Percentiles rank a stretch among this genome's conserved stretches.
These are phyloP conservation scores for Tachystola acroxantha DNA, from an alignment of 2,888 invertebrate species.

Conservation along the genomic window DNA sequence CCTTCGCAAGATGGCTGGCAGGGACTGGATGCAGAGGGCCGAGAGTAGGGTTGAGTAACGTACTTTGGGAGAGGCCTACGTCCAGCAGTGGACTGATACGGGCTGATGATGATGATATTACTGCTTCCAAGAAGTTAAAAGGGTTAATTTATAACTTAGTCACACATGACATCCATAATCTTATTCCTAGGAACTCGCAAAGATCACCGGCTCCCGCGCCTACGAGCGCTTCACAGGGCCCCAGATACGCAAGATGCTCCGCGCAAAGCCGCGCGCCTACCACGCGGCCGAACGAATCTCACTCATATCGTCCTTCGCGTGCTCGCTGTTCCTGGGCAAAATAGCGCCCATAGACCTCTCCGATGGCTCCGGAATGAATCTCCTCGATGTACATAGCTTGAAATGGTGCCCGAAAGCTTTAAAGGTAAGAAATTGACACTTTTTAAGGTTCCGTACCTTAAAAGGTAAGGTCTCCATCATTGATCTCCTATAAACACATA, in stretches of 20 bases:
- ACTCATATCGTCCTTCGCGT: constrained; percentile 94
- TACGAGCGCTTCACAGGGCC: constrained; percentile 95
- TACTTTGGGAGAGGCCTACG: too few relatives aligned
- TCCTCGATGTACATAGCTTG: constrained; percentile 88
- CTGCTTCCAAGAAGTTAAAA: too few relatives aligned
- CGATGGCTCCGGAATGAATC: constrained; percentile 98
- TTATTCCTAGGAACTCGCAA: constrained; percentile 84
- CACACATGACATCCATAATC: too few relatives aligned
- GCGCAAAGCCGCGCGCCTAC: constrained; percentile 77
- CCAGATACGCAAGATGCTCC: constrained; percentile 93
- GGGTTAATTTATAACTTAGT: too few relatives aligned
- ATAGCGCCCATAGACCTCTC: constrained; percentile 94
- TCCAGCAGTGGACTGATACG: too few relatives aligned
- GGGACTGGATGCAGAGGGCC: too few relatives aligned
- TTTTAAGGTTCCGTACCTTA: too few relatives aligned
- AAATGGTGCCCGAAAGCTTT: constrained; percentile 87
- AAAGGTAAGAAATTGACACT: constrained; percentile 68
- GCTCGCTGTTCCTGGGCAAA: constrained; percentile 90
- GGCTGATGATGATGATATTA: too few relatives aligned
- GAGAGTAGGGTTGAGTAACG: too few relatives aligned
- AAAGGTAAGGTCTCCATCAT: too few relatives aligned
- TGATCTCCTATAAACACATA: too few relatives aligned
- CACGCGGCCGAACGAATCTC: constrained; percentile 89
- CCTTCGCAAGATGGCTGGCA: too few relatives aligned
- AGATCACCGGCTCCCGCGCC: constrained; percentile 90